Percentiles rank a stretch among this genome's conserved stretches.
phyloP scores from a whole-genome alignment of 2,113 vertebrate species.

The Megaceryle maxima region DNA sequence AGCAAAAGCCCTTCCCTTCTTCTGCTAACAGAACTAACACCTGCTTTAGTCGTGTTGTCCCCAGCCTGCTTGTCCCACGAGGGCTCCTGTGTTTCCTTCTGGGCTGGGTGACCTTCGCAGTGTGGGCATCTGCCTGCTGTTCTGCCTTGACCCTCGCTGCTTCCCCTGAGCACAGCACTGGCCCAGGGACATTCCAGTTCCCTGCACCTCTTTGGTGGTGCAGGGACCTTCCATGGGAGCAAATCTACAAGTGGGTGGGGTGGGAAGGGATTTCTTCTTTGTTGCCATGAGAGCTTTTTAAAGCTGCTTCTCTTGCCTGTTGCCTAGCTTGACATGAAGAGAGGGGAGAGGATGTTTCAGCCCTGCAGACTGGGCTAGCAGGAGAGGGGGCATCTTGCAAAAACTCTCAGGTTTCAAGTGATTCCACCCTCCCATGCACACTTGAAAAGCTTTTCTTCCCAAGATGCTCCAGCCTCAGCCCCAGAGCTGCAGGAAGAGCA shows the following conservation, averaged over 20 bases:
- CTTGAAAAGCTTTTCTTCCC: not conserved
- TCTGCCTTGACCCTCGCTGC: not conserved
- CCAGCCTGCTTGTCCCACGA: fast-evolving
- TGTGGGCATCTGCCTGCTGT: not conserved
- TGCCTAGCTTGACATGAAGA: fast-evolving
- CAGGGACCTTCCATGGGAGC: fast-evolving
- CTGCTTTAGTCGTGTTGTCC: not conserved
- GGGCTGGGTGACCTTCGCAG: not conserved
- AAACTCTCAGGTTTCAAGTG: not conserved
- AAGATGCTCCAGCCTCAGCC: not conserved
- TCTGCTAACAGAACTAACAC: not conserved
- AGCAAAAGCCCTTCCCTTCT: not conserved
- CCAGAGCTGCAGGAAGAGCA: not conserved
- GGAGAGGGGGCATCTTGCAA: not conserved
- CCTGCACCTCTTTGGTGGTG: not conserved
- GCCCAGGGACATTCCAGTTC: fast-evolving
- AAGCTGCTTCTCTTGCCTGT: not conserved
- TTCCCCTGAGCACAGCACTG: not conserved
- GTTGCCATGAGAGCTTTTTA: not conserved
- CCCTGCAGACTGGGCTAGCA: not conserved
- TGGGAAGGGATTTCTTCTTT: not conserved
- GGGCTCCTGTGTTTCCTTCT: not conserved
- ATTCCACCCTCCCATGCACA: not conserved
- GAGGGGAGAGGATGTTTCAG: not conserved
- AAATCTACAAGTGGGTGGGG: not conserved